Percentiles rank a stretch among this genome's conserved stretches.
Conservation (phyloP, 92 coral and sea anemone species). For the Ricordea florida region DNA sequence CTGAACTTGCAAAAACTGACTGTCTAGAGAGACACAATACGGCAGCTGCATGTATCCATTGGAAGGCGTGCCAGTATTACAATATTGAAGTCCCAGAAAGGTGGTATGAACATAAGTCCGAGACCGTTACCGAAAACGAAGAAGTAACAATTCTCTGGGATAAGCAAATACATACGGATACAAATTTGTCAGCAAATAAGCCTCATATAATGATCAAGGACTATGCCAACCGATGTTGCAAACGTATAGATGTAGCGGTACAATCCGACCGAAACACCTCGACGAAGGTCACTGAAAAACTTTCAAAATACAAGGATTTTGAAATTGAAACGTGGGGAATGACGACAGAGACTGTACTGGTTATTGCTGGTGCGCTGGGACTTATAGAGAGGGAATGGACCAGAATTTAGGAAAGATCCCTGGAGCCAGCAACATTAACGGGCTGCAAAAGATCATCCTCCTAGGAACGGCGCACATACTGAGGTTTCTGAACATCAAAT, state of each 20-base stretch:
- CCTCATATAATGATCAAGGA: background rate
- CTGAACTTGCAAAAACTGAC: background rate
- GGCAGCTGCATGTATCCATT: background rate
- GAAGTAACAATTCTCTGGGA: background rate
- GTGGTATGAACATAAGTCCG: background rate
- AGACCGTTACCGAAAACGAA: background rate
- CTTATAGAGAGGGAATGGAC: too few relatives aligned
- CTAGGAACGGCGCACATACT: too few relatives aligned
- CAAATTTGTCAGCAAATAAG: background rate
- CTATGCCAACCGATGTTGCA: background rate
- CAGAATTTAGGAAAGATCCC: too few relatives aligned
- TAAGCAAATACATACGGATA: background rate
- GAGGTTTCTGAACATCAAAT: too few relatives aligned
- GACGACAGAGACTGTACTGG: too few relatives aligned
- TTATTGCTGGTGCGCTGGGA: too few relatives aligned
- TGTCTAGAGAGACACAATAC: background rate
- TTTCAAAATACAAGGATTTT: too few relatives aligned
- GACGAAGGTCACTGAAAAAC: too few relatives aligned
- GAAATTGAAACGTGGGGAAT: too few relatives aligned
- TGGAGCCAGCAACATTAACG: too few relatives aligned
- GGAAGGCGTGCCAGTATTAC: background rate
- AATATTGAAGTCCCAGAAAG: background rate
- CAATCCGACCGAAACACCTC: slow-evolving; percentile 9
- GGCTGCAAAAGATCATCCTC: too few relatives aligned
- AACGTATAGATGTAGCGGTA: too few relatives aligned